Base-by-base conservation (phyloP, 2,797 vertebrate genomes). In the Aphelocoma californica region DNA sequence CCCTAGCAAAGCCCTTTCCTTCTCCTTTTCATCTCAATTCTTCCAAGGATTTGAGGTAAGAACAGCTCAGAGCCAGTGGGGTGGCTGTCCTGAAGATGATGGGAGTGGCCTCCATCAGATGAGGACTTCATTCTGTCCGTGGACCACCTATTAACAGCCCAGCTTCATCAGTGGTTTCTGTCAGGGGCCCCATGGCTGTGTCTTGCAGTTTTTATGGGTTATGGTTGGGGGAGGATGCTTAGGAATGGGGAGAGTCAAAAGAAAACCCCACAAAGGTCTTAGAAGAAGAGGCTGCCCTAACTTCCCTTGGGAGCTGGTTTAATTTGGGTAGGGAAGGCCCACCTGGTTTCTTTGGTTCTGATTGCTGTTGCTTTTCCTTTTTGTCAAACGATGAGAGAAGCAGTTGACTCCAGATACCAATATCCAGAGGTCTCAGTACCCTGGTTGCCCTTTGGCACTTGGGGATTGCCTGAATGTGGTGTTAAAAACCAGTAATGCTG, bases 171-270 rank as follows among this genome's bases (percentile, higher is more conserved):
- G 5, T n/a, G 17, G 4, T 31, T 88, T 81, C 28, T 86, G 20
- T 60, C 9, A 38, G 53, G 26, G 18, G 19, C 4, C 19, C n/a
- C 1, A 1, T 15, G 28, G 61, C 56, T 85, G 3, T 62, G 26
- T 94, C 54, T 45, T 34, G 36, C 3, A 18, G 18, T 44, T 84
- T 72, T 53, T 16, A 23, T 79, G 28, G 18, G 8, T 58, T 80
- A 12, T 10, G 8, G 4, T 0, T 71, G 60, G 9, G 18, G 17
- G 5, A 75, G 5, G 17, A 18, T 51, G n/a, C 12, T 82, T 3
- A 3, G n/a, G 16, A 84, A 58, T 0, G 1, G 36, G 11, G 18
- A 50, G 15, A 45, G 14, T 51, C 14, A 1, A 40, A 53, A 56
- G 36, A 53, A 36, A 69, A 14, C 1, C 9, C 26, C 13, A 44